Evolutionary conservation across 2,797 vertebrate species (phyloP), one percentile per base, ranked within the genome.

Genomic region (Knipowitschia caucasica): DNA sequence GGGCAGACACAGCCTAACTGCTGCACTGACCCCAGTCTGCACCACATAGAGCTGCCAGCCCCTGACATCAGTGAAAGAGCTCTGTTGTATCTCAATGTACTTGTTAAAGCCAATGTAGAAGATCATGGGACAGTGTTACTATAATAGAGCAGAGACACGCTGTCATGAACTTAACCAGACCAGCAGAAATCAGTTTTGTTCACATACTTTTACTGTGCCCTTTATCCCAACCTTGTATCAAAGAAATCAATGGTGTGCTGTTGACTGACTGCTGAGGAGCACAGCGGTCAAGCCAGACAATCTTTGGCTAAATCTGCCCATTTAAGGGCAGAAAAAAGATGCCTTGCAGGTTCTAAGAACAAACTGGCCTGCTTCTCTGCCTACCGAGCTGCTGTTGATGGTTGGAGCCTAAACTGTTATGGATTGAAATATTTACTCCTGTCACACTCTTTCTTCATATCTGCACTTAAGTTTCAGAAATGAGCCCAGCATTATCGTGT

Each of bases 11-110:
- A 79, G 58, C 58, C 68, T 67, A 70, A 75, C 68, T 69, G 74
- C 69, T 61, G 59, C 58, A 76, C 72, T 81, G 81, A 83, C 77
- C 75, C 62, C 64, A 55, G 73, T 73, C 77, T 77, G 46, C 35
- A 68, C 60, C 61, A 50, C n/a, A 57, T 75, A 65, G 62, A 57
- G 69, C 64, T 45, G 35, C 67, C 68, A 80, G 77, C 76, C 81
- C 75, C 56, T 63, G 59, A 18, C 51, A 67, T 60, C 70, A 33
- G n/a, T n/a, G n/a, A n/a, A 75, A 74, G 77, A 63, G 62, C 67
- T 42, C 59, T 51, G 44, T 10, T 49, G 62, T 73, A 68, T 83
- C 62, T 45, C 58, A 29, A 79, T 78, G 66, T 62, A 49, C 58
- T 67, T 44, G 75, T 69, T 82, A 72, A 65, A 72, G 54, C 57